These are phyloP conservation scores for Phalera bucephala DNA, from an alignment of 2,888 invertebrate species.

Conservation along the genomic window DNA sequence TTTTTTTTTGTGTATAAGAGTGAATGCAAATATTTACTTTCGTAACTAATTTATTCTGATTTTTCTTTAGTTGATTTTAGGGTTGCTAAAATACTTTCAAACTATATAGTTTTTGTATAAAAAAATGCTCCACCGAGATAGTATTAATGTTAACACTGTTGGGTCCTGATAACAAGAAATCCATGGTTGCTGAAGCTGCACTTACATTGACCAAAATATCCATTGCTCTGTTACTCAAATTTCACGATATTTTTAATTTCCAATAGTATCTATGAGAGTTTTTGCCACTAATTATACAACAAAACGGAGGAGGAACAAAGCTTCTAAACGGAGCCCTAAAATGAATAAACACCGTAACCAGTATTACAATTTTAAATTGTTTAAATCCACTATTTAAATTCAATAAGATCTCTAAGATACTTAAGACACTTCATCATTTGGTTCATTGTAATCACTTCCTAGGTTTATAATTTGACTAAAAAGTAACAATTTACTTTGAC, in stretches of 20 bases:
- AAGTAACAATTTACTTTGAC: neutral
- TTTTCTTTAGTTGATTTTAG: no score
- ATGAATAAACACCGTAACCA: no score
- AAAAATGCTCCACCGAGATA: conserved; percentile 37
- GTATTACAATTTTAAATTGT: neutral
- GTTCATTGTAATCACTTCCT: neutral
- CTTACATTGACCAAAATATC: conserved; percentile 34
- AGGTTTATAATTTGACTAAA: neutral
- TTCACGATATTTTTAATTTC: neutral
- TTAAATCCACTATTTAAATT: neutral
- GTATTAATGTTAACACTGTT: conserved; percentile 88
- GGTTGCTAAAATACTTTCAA: no score
- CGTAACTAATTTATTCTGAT: no score
- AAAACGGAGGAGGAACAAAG: no score
- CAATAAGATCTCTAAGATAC: neutral
- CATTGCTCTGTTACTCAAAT: neutral
- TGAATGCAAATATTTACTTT: no score
- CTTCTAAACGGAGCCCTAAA: no score
- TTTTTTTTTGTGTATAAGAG: neutral
- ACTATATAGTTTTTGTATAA: no score
- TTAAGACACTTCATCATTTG: neutral
- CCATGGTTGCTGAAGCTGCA: conserved; percentile 61
- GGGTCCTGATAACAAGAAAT: conserved; percentile 89
- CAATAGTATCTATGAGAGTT: no score
- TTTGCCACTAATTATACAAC: no score